These are phyloP conservation scores for Zapornia atra DNA, from an alignment of 2,113 vertebrate genomes.

Conservation along the genomic window DNA sequence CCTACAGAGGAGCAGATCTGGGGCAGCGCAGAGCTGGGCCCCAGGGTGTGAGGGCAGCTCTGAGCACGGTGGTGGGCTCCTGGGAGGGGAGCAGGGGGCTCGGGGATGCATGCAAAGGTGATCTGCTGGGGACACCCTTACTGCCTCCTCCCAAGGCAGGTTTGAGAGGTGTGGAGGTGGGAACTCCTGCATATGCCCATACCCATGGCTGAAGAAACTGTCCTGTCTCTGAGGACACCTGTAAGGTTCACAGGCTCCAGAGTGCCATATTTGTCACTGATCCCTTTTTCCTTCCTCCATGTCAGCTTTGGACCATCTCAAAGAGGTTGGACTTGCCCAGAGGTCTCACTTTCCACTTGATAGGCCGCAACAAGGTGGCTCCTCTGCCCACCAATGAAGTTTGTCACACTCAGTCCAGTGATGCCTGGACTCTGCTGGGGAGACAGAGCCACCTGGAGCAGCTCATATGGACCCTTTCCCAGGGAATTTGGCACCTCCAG, in stretches of 20 bases:
- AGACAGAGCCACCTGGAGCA: neutral
- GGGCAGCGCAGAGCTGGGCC: neutral
- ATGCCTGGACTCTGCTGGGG: neutral
- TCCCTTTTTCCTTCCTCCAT: neutral
- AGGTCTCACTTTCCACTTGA: neutral
- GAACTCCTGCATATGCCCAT: neutral
- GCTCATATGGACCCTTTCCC: neutral
- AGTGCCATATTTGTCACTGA: neutral
- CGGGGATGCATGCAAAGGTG: neutral
- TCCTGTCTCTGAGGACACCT: neutral
- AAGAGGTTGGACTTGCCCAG: neutral
- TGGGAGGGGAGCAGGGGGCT: neutral
- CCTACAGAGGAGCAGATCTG: neutral
- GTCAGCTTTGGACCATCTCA: neutral
- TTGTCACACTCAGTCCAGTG: neutral
- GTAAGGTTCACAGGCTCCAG: neutral
- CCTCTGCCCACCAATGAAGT: neutral
- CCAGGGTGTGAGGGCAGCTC: neutral
- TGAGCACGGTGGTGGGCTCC: neutral
- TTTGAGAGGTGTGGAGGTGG: neutral
- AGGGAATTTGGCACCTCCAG: neutral
- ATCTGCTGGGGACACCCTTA: neutral
- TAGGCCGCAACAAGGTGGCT: too few species aligned
- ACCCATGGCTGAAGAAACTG: neutral
- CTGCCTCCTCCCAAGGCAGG: neutral